Base-by-base conservation (phyloP, 2,113 vertebrate genomes). In the Lutjanus erythropterus region DNA sequence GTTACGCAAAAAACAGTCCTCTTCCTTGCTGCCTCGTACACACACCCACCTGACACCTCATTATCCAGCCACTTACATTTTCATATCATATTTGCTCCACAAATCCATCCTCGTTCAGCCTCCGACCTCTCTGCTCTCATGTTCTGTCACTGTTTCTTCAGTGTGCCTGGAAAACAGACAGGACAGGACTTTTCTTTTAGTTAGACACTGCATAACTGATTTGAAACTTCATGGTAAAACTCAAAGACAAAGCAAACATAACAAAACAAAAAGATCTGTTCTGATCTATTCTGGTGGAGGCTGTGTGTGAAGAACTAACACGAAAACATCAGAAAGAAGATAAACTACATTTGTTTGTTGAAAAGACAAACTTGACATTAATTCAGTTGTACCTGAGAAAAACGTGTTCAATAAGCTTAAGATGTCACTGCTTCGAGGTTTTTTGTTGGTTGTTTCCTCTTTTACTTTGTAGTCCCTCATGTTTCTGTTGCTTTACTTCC, bases 41-140 rank as follows among this genome's bases (percentile, higher is more conserved):
- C 27, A 33, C 29, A 21, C 27, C 27, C 3, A 8, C 15, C 53
- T 18, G 53, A 15, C 23, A 35, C 61, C 31, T 71, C 21, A 56
- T 47, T 56, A 25, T 9, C 29, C 44, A 29, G 55, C 23, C 23
- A 33, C 78, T 85, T 55, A 86, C 81, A 61, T 71, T 59, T 44
- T 42, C 49, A 37, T 52, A 42, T 8, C 8, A 10, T 19, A 14
- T 2, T 70, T 11, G 12, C 41, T 21, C 49, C 29, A 39, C 9
- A 61, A n/a, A 42, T 60, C 29, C 25, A 27, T 31, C 47, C 21
- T 4, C 11, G 9, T 19, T 59, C 15, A 23, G 50, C 33, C 49
- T 72, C 42, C 55, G 12, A 9, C 21, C 21, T 35, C 15, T 23
- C 18, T 3, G 21, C 11, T 58, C 25, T 70, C 23, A n/a, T 37